Conservation (phyloP, 2,888 invertebrate species). For the Cenopis cana region DNA sequence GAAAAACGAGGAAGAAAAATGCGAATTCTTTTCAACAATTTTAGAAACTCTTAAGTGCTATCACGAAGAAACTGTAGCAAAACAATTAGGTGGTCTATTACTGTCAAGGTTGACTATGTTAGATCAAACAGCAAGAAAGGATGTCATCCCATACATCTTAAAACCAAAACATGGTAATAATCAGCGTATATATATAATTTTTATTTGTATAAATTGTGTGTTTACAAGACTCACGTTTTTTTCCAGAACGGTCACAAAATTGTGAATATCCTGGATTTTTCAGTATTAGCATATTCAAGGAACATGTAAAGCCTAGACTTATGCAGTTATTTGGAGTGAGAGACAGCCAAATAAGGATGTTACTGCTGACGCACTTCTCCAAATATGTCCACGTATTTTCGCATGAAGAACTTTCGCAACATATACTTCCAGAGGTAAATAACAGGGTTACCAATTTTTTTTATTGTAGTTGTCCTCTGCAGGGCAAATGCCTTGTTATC, state of each 20-base stretch:
- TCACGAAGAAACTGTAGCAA: slow-evolving; percentile 92
- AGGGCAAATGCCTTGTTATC: no score
- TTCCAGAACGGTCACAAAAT: slow-evolving; percentile 72
- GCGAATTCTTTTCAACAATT: slow-evolving; percentile 90
- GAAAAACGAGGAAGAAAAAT: slow-evolving; percentile 91
- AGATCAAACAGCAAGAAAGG: slow-evolving; percentile 91
- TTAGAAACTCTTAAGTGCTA: slow-evolving; percentile 88
- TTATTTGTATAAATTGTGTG: not conserved
- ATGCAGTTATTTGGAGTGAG: slow-evolving; percentile 93
- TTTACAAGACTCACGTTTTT: slow-evolving; percentile 21
- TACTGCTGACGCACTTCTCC: slow-evolving; percentile 91
- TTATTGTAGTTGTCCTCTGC: no score
- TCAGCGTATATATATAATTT: not conserved
- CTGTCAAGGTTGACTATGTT: slow-evolving; percentile 94
- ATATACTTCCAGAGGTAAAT: slow-evolving; percentile 92
- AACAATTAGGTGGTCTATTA: slow-evolving; percentile 90
- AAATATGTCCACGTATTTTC: slow-evolving; percentile 91
- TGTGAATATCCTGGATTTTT: slow-evolving; percentile 87
- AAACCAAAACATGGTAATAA: slow-evolving; percentile 88
- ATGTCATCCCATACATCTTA: slow-evolving; percentile 89
- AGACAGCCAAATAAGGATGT: slow-evolving; percentile 91
- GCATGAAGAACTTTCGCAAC: slow-evolving; percentile 89
- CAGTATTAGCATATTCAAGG: slow-evolving; percentile 87
- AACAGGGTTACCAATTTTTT: no score
- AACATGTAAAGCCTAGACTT: slow-evolving; percentile 90